Evolutionary conservation across 1,140 invertebrate species (phyloP).

Genomic region (Chironomus tepperi): DNA sequence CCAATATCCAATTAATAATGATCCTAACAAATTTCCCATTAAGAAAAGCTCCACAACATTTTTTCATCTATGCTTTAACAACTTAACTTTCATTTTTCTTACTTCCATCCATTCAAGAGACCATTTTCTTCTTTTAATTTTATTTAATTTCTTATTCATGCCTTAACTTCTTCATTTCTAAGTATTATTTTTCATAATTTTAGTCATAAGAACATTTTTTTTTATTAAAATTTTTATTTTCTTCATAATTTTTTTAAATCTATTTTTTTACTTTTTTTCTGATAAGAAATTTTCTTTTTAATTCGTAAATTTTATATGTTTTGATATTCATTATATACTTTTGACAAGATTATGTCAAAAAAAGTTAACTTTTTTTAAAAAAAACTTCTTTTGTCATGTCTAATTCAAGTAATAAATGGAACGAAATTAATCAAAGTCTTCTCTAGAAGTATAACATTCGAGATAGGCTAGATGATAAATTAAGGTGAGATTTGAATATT

Average conservation of each 20-base stretch:
- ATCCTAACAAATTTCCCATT: too few species aligned
- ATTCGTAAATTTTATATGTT: too few species aligned
- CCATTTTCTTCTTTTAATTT: too few species aligned
- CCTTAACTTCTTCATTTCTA: too few species aligned
- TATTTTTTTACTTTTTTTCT: neutral
- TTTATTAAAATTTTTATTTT: neutral
- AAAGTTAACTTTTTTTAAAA: neutral
- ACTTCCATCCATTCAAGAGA: too few species aligned
- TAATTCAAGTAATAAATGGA: neutral
- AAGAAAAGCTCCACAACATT: too few species aligned
- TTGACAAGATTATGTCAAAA: neutral
- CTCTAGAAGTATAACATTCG: slow-evolving; percentile 3
- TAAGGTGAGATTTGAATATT: neutral
- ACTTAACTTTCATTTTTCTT: too few species aligned
- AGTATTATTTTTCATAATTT: neutral
- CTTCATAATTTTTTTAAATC: neutral
- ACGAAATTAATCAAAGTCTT: slow-evolving; percentile 9
- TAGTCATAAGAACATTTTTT: slow-evolving; percentile 9
- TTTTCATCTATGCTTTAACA: too few species aligned
- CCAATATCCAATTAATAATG: too few species aligned
- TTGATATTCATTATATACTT: too few species aligned
- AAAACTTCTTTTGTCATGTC: neutral
- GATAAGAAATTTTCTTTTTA: neutral
- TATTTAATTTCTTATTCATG: too few species aligned
- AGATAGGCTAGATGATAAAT: slow-evolving; percentile 8